phyloP scores from a whole-genome alignment of 2,888 invertebrate species.

The Hyles lineata region DNA sequence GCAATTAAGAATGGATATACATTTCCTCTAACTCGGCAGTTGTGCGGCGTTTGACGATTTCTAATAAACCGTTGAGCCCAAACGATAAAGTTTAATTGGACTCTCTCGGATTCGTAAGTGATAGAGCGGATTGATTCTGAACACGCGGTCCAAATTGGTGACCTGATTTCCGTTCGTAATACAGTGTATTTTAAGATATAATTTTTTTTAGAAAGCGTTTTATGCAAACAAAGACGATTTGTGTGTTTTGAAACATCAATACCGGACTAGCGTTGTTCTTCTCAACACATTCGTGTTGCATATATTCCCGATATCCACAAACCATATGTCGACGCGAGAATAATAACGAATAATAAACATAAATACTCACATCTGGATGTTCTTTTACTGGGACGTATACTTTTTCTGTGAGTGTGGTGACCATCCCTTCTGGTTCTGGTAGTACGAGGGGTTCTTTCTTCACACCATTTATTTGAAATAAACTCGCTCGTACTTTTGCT shows the following conservation, averaged over 20 bases:
- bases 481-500: constrained; percentile 97
- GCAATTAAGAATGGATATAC: neutral
- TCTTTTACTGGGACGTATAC: constrained; percentile 99
- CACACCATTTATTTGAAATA: constrained; percentile 99
- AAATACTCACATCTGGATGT: constrained; percentile 98
- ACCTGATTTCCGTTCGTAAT: constrained; percentile 27
- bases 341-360: constrained; percentile 27
- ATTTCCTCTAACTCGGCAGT: neutral
- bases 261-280: constrained; percentile 3
- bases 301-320: constrained; percentile 21
- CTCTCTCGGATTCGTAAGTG: constrained; percentile 39
- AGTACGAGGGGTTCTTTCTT: constrained; percentile 96
- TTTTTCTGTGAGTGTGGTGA: constrained; percentile 98
- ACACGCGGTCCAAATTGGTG: constrained; percentile 29
- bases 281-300: constrained; percentile 23
- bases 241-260: constrained; percentile 29
- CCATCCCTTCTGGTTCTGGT: constrained; percentile 95
- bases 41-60: constrained; percentile 26
- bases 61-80: constrained; percentile 34
- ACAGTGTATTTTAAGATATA: constrained; percentile 30
- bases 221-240: constrained; percentile 30
- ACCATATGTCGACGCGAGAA: constrained; percentile 17
- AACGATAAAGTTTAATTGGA: constrained; percentile 44
- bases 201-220: constrained; percentile 30
- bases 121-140: constrained; percentile 33